Evolutionary conservation across 2,113 vertebrate genomes (phyloP).

Genomic region (Pseudopodoces humilis): DNA sequence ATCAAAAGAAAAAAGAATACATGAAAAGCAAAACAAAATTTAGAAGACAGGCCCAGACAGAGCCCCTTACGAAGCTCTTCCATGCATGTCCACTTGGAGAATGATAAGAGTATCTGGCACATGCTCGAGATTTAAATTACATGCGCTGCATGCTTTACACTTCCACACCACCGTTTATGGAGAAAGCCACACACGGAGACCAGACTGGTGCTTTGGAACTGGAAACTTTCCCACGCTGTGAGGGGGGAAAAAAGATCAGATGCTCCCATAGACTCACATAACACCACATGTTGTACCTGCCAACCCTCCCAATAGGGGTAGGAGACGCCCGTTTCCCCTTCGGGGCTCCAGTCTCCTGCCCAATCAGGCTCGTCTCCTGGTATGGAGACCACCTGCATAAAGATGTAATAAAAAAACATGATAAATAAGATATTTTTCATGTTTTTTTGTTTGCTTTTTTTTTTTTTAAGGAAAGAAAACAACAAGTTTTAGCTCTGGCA

Average conservation of each 20-base stretch:
- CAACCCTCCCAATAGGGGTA: constrained; percentile 85
- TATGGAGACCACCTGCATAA: constrained; percentile 82
- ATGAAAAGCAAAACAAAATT: constrained; percentile 61
- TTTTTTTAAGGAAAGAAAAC: constrained; percentile 48
- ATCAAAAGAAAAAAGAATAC: constrained; percentile 38
- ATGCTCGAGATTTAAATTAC: constrained; percentile 72
- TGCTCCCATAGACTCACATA: constrained; percentile 82
- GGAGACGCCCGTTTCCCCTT: constrained; percentile 84
- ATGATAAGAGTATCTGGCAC: constrained; percentile 70
- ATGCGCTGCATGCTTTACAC: constrained; percentile 83
- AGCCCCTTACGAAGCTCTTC: constrained; percentile 25
- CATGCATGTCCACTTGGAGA: constrained; percentile 74
- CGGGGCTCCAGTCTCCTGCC: constrained; percentile 85
- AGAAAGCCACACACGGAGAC: constrained; percentile 82
- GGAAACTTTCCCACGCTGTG: constrained; percentile 74
- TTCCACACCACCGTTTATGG: constrained; percentile 82
- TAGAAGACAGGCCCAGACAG: constrained; percentile 30
- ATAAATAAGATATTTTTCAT: constrained; percentile 74
- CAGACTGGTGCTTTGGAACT: constrained; percentile 78
- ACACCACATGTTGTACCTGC: constrained; percentile 85
- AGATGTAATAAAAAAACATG: constrained; percentile 82
- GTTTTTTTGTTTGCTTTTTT: constrained; percentile 45
- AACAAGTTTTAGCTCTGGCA: constrained; percentile 52
- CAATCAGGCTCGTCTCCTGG: constrained; percentile 84
- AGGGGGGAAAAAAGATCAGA: constrained; percentile 71